Evolutionary conservation across 2,888 invertebrate genomes (phyloP).

Genomic region (Polymixis lichenea): DNA sequence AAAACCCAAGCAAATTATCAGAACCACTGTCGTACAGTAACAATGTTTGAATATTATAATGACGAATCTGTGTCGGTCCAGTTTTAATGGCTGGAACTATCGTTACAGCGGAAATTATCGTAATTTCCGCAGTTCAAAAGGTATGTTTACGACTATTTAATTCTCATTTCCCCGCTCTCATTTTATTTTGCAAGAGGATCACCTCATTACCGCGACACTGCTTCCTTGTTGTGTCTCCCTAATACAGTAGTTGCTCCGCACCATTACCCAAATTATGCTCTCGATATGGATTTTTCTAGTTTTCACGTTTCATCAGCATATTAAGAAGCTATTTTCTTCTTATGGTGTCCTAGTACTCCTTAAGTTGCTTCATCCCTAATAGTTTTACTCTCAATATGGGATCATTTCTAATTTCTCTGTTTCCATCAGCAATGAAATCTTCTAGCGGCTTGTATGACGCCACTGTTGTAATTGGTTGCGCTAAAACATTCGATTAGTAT

Average conservation of each 20-base stretch:
- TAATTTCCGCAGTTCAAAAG: not conserved
- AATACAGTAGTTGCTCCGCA: not conserved
- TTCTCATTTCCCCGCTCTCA: not conserved
- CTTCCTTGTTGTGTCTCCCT: not conserved
- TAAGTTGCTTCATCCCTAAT: slow-evolving; percentile 1
- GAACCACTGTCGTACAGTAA: too few species aligned
- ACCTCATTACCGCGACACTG: not conserved
- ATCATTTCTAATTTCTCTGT: slow-evolving; percentile 18
- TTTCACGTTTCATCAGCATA: not conserved
- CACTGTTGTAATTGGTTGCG: slow-evolving; percentile 16
- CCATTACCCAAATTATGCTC: not conserved
- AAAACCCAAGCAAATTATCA: too few species aligned
- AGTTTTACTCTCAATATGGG: not conserved
- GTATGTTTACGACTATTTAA: not conserved
- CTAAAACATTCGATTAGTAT: slow-evolving; percentile 44
- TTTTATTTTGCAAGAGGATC: not conserved
- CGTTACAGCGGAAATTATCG: not conserved
- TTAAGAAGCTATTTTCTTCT: not conserved
- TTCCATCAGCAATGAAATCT: slow-evolving; percentile 9
- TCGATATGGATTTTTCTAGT: not conserved
- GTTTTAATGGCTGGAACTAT: not conserved
- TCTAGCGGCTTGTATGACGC: not conserved
- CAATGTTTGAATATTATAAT: not conserved
- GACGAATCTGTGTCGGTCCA: not conserved
- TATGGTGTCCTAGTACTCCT: not conserved